Evolutionary conservation across 2,113 vertebrate genomes (phyloP).

Genomic region (Panthera leo): DNA sequence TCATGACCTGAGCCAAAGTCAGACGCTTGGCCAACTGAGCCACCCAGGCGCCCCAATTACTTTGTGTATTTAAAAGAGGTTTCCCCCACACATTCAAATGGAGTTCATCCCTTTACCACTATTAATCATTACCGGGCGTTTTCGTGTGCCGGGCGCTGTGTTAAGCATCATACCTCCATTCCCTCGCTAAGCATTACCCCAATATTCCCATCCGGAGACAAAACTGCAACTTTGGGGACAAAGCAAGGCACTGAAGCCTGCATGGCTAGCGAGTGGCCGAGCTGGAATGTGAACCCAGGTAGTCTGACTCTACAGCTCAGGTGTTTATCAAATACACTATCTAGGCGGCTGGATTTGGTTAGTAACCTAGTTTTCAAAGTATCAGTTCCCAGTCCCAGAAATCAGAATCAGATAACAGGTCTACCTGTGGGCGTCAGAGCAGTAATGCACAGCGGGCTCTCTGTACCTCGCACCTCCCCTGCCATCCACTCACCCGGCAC

Average conservation of each 20-base stretch:
- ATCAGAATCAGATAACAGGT: not conserved
- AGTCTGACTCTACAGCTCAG: not conserved
- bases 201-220: not conserved
- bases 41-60: no score
- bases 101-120: not conserved
- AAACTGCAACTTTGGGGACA: not conserved
- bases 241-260: not conserved
- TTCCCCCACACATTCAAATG: not conserved
- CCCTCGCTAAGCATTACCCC: not conserved
- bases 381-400: slow-evolving; percentile 42
- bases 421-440: not conserved
- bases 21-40: no score
- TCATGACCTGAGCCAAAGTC: no score
- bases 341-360: not conserved
- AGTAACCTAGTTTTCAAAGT: slow-evolving; percentile 58
- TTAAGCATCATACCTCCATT: not conserved
- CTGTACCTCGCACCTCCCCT: rapidly evolving
- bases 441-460: not conserved
- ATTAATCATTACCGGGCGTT: not conserved
- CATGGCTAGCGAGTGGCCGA: not conserved
- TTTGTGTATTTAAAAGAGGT: not conserved
- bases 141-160: not conserved
- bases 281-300: slow-evolving; percentile 42
- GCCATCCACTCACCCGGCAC: not conserved
- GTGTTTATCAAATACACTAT: not conserved